These are phyloP conservation scores for Odontophorus gujanensis DNA, from an alignment of 2,113 vertebrate genomes.

Conservation along the genomic window DNA sequence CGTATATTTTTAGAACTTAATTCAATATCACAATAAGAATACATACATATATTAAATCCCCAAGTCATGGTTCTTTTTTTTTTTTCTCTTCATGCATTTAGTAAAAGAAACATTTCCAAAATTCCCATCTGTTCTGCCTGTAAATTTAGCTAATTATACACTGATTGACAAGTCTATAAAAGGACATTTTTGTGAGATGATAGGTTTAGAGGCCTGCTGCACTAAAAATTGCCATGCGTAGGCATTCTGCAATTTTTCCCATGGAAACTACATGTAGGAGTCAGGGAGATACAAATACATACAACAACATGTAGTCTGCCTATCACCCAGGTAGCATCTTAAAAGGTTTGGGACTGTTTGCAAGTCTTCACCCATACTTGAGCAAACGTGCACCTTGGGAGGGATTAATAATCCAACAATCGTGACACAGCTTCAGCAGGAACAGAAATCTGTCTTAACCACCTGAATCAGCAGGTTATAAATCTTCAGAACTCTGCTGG, in stretches of 20 bases:
- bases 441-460: not conserved
- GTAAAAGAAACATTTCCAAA: constrained; percentile 63
- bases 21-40: not conserved
- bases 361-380: not conserved
- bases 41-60: constrained; percentile 35
- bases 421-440: not conserved
- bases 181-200: constrained; percentile 52
- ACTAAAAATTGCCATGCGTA: constrained; percentile 53
- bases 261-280: constrained; percentile 52
- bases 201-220: constrained; percentile 25
- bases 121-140: constrained; percentile 66
- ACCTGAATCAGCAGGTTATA: not conserved
- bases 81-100: not conserved
- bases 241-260: constrained; percentile 52
- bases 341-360: not conserved
- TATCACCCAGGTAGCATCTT: not conserved
- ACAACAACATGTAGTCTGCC: not conserved
- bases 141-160: constrained; percentile 68
- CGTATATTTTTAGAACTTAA: constrained; percentile 1
- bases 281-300: constrained; percentile 3
- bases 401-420: not conserved
- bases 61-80: constrained; percentile 16
- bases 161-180: constrained; percentile 72
- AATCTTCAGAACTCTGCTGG: not conserved
- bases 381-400: not conserved